Base-by-base conservation (phyloP, 2,888 invertebrate species). In the Arrhopalites spinosus region DNA sequence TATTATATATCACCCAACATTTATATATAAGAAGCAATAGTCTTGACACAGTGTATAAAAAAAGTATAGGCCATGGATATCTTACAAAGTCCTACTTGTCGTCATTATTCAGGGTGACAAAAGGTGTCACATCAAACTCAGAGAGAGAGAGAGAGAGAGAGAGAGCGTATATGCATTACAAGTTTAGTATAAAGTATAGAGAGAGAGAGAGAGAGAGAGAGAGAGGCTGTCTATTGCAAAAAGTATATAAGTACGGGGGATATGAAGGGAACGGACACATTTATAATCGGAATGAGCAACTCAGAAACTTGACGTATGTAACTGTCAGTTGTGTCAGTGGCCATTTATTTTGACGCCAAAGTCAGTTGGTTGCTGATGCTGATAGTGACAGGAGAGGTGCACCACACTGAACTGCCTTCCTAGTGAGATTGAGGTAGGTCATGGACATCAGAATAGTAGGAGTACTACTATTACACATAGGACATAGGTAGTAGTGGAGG, bases 51-150 rank as follows among this genome's bases (percentile, higher is more conserved):
- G n/a, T 11, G 45, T 45, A 45, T 45, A 45, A 7, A 45, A 45
- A 45, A 15, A 11, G 15, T n/a, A n/a, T n/a, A n/a, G n/a, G n/a
- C n/a, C n/a, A n/a, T n/a, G n/a, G n/a, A n/a, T n/a, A n/a, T n/a
- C n/a, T n/a, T n/a, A n/a, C n/a, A n/a, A n/a, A n/a, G n/a, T n/a
- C n/a, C n/a, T n/a, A n/a, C 68, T 74, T 67, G 56, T 61, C 56
- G 64, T 70, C 75, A 75, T 75, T 75, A 75, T 71, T 75, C 72
- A 75, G 67, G 53, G 75, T 71, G 72, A 75, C 75, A 75, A 75
- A 64, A 75, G 75, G 75, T 75, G 71, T 72, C 72, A 72, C 75
- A 75, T 75, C 70, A 64, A 71, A 71, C 64, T 15, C 45, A 11
- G 45, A 45, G 8, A 11, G 8, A 11, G 45, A n/a, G n/a, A n/a